These are phyloP conservation scores for Struthio camelus DNA, from an alignment of 2,113 vertebrate species.

Conservation along the genomic window DNA sequence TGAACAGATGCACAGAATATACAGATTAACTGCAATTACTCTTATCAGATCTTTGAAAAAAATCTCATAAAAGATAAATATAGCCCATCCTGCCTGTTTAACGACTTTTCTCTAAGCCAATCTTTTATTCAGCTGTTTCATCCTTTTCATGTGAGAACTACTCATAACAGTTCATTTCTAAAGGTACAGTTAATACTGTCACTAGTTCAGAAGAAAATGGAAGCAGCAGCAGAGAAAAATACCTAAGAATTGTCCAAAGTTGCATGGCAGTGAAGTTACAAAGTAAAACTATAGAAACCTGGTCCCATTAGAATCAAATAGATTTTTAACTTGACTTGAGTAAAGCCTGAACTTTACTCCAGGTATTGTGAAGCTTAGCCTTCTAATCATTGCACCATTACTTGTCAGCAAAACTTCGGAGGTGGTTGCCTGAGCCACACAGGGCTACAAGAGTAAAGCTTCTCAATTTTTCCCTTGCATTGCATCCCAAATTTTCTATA, in stretches of 20 bases:
- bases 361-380: neutral
- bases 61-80: neutral
- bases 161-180: neutral
- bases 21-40: neutral
- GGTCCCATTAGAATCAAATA: neutral
- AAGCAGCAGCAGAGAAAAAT: neutral
- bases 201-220: neutral
- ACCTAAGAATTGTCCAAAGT: neutral
- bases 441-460: neutral
- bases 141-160: neutral
- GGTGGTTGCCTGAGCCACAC: neutral
- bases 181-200: neutral
- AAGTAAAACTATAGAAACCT: neutral
- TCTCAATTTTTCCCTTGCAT: neutral
- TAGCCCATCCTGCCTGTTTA: neutral
- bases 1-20: neutral
- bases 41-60: neutral
- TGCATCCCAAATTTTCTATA: neutral
- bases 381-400: neutral
- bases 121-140: neutral
- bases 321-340: neutral
- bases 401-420: neutral
- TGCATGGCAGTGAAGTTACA: neutral
- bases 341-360: neutral
- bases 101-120: no score